Evolutionary conservation across 2,113 vertebrate genomes (phyloP).

Genomic region (Diglossa brunneiventris): DNA sequence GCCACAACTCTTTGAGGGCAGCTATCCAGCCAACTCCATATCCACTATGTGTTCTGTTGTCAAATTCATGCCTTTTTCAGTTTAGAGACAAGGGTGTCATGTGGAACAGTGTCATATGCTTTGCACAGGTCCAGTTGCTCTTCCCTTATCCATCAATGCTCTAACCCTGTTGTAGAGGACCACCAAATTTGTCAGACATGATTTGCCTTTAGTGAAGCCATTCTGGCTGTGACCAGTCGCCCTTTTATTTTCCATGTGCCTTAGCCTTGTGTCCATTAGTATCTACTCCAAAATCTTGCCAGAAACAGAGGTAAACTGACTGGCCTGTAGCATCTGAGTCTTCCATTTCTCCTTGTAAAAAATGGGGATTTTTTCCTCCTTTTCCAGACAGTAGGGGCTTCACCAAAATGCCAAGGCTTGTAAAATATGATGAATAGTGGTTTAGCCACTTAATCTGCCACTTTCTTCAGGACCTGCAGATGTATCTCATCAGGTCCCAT

Average conservation of each 20-base stretch:
- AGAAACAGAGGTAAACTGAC: background rate
- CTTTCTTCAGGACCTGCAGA: too few relatives aligned
- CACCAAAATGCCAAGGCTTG: background rate
- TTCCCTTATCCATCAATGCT: background rate
- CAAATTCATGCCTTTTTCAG: background rate
- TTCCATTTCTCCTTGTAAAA: background rate
- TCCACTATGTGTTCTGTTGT: background rate
- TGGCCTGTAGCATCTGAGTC: background rate
- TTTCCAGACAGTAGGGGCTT: background rate
- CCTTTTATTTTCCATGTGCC: background rate
- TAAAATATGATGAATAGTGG: background rate
- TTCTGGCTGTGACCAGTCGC: background rate
- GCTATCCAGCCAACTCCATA: background rate
- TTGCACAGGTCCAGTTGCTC: background rate
- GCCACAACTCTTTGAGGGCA: fast-evolving
- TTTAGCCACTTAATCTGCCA: too few relatives aligned
- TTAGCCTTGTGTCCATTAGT: background rate
- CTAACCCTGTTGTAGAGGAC: background rate
- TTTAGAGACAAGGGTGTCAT: background rate
- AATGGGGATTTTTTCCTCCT: background rate
- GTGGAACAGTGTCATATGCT: background rate
- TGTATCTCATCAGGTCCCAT: too few relatives aligned
- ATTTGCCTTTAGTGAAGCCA: background rate
- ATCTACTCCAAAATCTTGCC: background rate
- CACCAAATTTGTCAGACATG: background rate